A percentile compares a stretch with the other conserved stretches of the same genome.
Conservation (phyloP, 2,888 invertebrate species). For the Caenorhabditis sulstoni region DNA sequence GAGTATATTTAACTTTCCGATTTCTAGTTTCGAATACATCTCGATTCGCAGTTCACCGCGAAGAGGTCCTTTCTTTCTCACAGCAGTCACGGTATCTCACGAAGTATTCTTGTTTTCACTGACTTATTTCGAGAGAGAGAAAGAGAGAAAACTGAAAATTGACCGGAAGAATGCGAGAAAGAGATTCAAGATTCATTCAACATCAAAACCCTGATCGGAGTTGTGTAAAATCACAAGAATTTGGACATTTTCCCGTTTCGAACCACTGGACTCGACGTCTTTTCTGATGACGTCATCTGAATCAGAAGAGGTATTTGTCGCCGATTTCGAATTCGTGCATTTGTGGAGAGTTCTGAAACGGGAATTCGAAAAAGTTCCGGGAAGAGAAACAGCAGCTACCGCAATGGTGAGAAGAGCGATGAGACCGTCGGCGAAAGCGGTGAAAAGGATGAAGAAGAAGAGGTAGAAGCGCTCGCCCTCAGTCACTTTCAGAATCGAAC, state of each 20-base stretch:
- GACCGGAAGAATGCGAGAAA: too few relatives aligned
- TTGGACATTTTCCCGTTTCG: slow-evolving; percentile 5
- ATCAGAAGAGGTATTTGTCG: slow-evolving; percentile 42
- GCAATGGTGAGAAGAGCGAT: slow-evolving; percentile 40
- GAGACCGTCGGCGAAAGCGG: slow-evolving; percentile 38
- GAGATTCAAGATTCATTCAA: not conserved
- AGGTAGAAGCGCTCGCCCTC: slow-evolving; percentile 27
- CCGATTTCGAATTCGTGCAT: slow-evolving; percentile 56
- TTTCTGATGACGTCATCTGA: not conserved
- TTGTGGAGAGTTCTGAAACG: slow-evolving; percentile 57
- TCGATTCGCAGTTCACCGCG: too few relatives aligned
- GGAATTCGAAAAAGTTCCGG: not conserved
- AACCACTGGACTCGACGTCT: not conserved
- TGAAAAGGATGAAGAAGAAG: slow-evolving; percentile 42
- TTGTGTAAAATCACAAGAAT: slow-evolving; percentile 1
- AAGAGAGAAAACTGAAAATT: too few relatives aligned
- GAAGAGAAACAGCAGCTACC: slow-evolving; percentile 13
- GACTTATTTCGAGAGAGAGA: too few relatives aligned
- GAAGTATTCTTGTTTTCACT: too few relatives aligned
- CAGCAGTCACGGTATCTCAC: too few relatives aligned
- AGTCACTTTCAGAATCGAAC: slow-evolving; percentile 20
- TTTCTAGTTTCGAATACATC: too few relatives aligned
- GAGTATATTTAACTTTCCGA: too few relatives aligned
- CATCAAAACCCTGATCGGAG: not conserved
- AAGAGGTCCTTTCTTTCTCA: too few relatives aligned